phyloP scores from a whole-genome alignment of 2,888 invertebrate genomes.

The Acrobasis suavella region DNA sequence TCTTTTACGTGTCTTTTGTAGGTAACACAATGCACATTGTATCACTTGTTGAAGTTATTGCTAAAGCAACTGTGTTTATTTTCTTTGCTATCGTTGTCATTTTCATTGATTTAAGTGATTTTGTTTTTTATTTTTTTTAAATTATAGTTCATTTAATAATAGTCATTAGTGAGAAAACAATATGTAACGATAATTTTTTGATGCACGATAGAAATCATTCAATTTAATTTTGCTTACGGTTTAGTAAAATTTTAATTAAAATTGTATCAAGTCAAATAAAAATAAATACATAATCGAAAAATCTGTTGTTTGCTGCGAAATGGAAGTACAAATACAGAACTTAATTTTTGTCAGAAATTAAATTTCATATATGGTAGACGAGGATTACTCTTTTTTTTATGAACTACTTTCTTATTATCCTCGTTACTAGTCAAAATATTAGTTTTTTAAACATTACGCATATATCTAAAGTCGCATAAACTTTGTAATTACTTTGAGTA shows the following conservation, averaged over 20 bases:
- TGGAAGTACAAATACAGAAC: slow-evolving; percentile 4
- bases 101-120: neutral
- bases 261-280: slow-evolving; percentile 27
- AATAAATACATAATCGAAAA: neutral
- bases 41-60: neutral
- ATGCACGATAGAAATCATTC: neutral
- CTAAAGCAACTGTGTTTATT: neutral
- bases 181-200: neutral
- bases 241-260: slow-evolving; percentile 38
- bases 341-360: no score
- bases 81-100: slow-evolving; percentile 1
- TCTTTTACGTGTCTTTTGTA: no score
- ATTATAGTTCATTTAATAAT: neutral
- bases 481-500: slow-evolving; percentile 40
- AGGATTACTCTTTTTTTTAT: no score
- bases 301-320: slow-evolving; percentile 28
- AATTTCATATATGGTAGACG: no score
- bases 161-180: neutral
- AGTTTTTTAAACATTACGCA: no score
- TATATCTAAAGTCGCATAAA: slow-evolving; percentile 46
- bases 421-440: no score
- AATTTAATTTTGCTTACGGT: slow-evolving; percentile 16
- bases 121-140: no score
- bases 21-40: neutral
- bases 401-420: no score